Conservation (phyloP, 2,113 vertebrate genomes). For the Poecilia latipinna region DNA sequence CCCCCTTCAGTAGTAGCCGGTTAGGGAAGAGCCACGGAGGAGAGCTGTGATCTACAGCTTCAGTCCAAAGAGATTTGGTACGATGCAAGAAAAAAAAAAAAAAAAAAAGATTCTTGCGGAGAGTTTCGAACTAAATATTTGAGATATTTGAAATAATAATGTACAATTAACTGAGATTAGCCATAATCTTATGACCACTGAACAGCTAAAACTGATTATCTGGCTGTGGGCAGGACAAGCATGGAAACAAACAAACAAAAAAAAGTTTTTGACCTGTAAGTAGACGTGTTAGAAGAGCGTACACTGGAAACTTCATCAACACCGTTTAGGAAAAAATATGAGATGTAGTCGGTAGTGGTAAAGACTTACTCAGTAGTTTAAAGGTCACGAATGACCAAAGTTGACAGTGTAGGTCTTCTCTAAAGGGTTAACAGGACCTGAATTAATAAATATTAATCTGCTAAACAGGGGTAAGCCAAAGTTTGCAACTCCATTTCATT, state of each 20-base stretch:
- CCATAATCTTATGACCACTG: not conserved
- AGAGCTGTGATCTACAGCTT: slow-evolving; percentile 11
- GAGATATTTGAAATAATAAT: slow-evolving; percentile 21
- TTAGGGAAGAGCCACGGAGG: slow-evolving; percentile 6
- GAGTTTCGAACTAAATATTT: slow-evolving; percentile 17
- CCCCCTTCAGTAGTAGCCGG: slow-evolving; percentile 17
- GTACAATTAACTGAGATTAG: not conserved
- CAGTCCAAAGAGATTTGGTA: slow-evolving; percentile 15
- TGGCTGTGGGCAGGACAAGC: not conserved
- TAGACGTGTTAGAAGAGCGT: not conserved
- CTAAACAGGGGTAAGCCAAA: no score
- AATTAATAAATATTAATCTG: no score
- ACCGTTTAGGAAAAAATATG: not conserved
- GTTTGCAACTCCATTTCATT: no score
- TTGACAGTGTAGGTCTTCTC: not conserved
- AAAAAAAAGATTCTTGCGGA: not conserved
- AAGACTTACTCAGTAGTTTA: not conserved
- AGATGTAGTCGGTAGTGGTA: not conserved
- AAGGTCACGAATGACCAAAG: not conserved
- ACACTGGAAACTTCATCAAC: not conserved
- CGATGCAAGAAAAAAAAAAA: not conserved
- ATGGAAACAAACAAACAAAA: not conserved
- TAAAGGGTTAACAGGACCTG: no score
- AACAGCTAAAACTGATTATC: not conserved
- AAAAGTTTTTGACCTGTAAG: not conserved